Percentiles rank a stretch among this genome's conserved stretches.
Evolutionary conservation across 2,113 vertebrate species (phyloP).

Genomic region (Ammodytes dubius): DNA sequence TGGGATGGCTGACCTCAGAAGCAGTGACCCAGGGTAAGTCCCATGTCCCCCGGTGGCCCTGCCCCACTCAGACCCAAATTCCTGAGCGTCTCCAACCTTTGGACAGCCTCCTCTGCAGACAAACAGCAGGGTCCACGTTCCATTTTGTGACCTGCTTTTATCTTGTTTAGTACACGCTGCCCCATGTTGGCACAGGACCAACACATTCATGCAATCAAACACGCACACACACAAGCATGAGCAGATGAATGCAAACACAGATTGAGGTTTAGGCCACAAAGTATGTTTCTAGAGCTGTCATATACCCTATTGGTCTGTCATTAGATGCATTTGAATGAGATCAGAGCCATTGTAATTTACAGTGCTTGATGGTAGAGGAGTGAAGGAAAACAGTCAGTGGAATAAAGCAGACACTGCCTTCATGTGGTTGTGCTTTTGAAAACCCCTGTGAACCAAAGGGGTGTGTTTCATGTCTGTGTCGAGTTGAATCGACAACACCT

Average conservation of each 20-base stretch:
- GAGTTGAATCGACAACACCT: conserved; percentile 29
- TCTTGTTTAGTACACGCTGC: conserved; percentile 44
- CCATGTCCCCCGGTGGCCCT: conserved; percentile 68
- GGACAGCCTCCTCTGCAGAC: conserved; percentile 57
- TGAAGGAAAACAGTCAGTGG: conserved; percentile 51
- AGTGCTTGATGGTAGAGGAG: conserved; percentile 45
- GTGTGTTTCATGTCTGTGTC: conserved; percentile 15
- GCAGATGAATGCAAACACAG: conserved; percentile 23
- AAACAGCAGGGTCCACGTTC: conserved; percentile 69
- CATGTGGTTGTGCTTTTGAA: conserved; percentile 72
- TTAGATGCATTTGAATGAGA: conserved; percentile 69
- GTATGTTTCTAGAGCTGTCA: conserved; percentile 56
- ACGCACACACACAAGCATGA: background rate
- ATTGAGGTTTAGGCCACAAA: conserved; percentile 62
- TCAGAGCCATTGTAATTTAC: conserved; percentile 66
- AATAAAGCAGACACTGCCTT: conserved; percentile 59
- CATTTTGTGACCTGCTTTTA: conserved; percentile 53
- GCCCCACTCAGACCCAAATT: conserved; percentile 71
- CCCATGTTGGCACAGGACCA: conserved; percentile 52
- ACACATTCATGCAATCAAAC: conserved; percentile 41
- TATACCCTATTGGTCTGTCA: conserved; percentile 67
- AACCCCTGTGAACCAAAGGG: conserved; percentile 30
- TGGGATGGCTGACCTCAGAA: conserved; percentile 63
- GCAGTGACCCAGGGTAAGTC: conserved; percentile 82
- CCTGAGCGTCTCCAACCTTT: conserved; percentile 68